A percentile compares a stretch with the other conserved stretches of the same genome.
Evolutionary conservation across 2,888 invertebrate genomes (phyloP).

Genomic region (Conus canariensis): DNA sequence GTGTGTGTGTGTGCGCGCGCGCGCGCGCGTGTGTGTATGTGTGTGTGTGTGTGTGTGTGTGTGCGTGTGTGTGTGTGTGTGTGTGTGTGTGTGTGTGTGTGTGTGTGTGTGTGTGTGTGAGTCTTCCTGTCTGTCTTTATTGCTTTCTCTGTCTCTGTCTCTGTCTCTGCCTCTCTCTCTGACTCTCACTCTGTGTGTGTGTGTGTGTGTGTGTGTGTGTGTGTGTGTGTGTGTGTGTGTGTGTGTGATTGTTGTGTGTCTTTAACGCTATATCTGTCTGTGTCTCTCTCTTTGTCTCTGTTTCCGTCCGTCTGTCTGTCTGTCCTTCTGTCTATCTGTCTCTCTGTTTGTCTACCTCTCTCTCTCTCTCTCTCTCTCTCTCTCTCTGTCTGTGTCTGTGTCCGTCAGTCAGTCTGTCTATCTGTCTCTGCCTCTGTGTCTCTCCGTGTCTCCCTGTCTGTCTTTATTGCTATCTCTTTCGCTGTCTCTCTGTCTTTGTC

Average conservation of each 20-base stretch:
- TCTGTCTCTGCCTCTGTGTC: not conserved
- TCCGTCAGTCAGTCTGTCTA: not conserved
- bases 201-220: too few species aligned
- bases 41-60: too few species aligned
- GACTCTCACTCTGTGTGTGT: too few species aligned
- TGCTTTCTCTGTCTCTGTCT: not conserved
- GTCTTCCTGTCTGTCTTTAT: not conserved
- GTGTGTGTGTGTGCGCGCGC: too few species aligned
- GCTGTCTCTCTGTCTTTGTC: too few species aligned
- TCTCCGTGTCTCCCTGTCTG: too few species aligned
- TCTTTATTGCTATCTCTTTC: too few species aligned
- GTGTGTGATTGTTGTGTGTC: not conserved
- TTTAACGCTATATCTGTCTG: not conserved
- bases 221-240: not conserved
- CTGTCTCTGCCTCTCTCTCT: too few species aligned
- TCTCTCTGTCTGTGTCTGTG: not conserved
- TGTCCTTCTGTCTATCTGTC: not conserved
- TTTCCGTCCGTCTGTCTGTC: not conserved
- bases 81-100: conserved; percentile 10
- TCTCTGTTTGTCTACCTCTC: not conserved
- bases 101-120: conserved; percentile 1
- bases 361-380: not conserved
- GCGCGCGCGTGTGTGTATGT: too few species aligned
- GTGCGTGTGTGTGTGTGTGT: conserved; percentile 4
- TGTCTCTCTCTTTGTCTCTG: not conserved